These are phyloP conservation scores for Myotis daubentonii DNA, from an alignment of 2,797 vertebrate genomes.

Conservation along the genomic window DNA sequence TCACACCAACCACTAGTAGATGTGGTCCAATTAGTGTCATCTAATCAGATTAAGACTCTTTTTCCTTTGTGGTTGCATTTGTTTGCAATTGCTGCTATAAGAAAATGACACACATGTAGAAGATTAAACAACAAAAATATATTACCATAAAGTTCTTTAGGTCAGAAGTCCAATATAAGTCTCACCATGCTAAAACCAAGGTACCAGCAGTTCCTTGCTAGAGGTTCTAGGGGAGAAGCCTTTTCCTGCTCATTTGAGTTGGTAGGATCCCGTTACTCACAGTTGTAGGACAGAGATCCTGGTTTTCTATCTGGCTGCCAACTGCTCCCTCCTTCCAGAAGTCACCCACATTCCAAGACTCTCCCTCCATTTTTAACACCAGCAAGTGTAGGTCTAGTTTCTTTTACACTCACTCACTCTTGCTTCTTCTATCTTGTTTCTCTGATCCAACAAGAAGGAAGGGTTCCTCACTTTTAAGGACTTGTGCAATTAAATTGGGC, in stretches of 20 bases:
- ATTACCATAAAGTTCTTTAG: not conserved
- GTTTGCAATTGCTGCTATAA: not conserved
- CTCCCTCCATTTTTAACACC: not conserved
- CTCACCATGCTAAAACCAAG: not conserved
- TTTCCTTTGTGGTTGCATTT: not conserved
- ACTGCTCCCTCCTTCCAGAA: not conserved
- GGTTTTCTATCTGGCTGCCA: not conserved
- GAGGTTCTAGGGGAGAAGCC: not conserved
- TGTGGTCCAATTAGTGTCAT: not conserved
- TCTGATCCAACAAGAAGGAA: not conserved
- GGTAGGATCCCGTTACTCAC: not conserved
- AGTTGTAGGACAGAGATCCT: fast-evolving
- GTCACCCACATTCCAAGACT: not conserved
- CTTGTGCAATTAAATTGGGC: fast-evolving
- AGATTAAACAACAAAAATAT: not conserved
- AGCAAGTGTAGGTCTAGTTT: fast-evolving
- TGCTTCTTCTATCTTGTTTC: not conserved
- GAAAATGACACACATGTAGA: not conserved
- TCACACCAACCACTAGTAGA: not conserved
- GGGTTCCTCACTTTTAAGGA: not conserved
- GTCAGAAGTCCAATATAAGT: not conserved
- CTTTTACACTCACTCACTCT: not conserved
- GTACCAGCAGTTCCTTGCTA: not conserved
- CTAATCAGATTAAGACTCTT: not conserved
- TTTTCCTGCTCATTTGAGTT: not conserved